Conservation (phyloP, 2,888 invertebrate species). For the Operophtera brumata region DNA sequence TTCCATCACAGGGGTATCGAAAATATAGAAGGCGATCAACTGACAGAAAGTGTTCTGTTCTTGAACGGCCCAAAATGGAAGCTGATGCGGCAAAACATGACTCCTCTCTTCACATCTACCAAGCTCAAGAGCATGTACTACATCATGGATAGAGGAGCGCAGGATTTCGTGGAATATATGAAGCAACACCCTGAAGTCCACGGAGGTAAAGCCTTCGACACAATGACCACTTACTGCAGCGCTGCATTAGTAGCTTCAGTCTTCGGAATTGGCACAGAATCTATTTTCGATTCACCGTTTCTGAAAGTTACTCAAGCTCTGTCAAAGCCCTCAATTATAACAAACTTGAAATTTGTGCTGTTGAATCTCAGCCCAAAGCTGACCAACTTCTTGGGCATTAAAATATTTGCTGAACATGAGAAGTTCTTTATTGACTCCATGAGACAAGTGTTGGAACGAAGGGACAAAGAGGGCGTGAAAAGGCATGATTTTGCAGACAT, state of each 20-base stretch:
- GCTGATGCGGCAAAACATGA: conserved; percentile 54
- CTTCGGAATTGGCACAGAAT: conserved; percentile 38
- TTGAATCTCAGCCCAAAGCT: conserved; percentile 29
- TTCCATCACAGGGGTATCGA: conserved; percentile 48
- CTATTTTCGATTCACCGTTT: conserved; percentile 40
- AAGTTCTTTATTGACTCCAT: conserved; percentile 54
- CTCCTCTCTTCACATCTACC: conserved; percentile 54
- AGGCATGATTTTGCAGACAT: conserved; percentile 55
- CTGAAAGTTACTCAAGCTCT: too few relatives aligned
- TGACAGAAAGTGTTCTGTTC: conserved; percentile 49
- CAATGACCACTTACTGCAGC: conserved; percentile 42
- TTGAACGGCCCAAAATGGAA: conserved; percentile 55
- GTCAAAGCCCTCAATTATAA: conserved; percentile 2
- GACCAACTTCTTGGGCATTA: conserved; percentile 38
- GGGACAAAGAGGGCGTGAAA: too few relatives aligned
- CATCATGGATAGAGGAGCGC: conserved; percentile 52
- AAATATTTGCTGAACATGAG: conserved; percentile 48
- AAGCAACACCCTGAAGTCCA: conserved; percentile 37
- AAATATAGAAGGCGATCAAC: conserved; percentile 38
- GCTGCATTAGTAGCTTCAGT: conserved; percentile 39
- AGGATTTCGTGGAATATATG: conserved; percentile 47
- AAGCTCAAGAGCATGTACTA: conserved; percentile 63
- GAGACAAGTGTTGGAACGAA: conserved; percentile 41
- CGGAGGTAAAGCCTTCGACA: conserved; percentile 31
- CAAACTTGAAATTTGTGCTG: conserved; percentile 38